These are phyloP conservation scores for Centropus bengalensis DNA, from an alignment of 2,113 vertebrate genomes.

Conservation along the genomic window DNA sequence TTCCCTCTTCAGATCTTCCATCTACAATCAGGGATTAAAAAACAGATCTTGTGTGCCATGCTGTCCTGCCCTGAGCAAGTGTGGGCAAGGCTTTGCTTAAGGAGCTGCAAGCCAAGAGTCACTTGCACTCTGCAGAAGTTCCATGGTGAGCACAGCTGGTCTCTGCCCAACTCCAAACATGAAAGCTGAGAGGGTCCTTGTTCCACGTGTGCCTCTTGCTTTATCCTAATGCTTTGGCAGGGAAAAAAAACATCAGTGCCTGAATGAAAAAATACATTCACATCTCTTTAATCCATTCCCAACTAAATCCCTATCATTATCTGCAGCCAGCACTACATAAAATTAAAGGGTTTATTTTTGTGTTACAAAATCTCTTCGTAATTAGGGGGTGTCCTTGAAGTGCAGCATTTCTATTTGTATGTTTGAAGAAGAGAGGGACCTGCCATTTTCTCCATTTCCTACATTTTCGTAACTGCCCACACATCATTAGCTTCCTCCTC, in stretches of 20 bases:
- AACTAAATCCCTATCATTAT: slow-evolving; percentile 54
- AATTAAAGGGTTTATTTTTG: slow-evolving; percentile 69
- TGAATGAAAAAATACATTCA: slow-evolving; percentile 41
- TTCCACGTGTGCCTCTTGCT: not conserved
- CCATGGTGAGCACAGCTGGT: accelerated
- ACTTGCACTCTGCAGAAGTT: accelerated
- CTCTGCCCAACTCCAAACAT: not conserved
- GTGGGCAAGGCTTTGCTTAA: not conserved
- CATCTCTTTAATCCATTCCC: slow-evolving; percentile 52
- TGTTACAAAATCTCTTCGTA: slow-evolving; percentile 49
- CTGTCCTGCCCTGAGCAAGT: not conserved
- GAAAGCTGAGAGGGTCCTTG: not conserved
- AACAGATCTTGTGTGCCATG: accelerated
- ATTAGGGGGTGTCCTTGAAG: slow-evolving; percentile 58
- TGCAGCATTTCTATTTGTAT: not conserved
- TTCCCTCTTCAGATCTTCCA: not conserved
- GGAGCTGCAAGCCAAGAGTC: not conserved
- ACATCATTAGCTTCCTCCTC: not conserved
- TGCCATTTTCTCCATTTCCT: not conserved
- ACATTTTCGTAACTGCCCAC: not conserved
- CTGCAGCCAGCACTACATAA: slow-evolving; percentile 32
- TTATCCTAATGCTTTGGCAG: not conserved
- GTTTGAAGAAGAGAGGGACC: slow-evolving; percentile 36
- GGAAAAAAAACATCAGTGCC: not conserved
- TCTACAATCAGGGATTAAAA: not conserved